Conservation (phyloP, 2,113 vertebrate genomes). For the Dunckerocampus dactyliophorus region DNA sequence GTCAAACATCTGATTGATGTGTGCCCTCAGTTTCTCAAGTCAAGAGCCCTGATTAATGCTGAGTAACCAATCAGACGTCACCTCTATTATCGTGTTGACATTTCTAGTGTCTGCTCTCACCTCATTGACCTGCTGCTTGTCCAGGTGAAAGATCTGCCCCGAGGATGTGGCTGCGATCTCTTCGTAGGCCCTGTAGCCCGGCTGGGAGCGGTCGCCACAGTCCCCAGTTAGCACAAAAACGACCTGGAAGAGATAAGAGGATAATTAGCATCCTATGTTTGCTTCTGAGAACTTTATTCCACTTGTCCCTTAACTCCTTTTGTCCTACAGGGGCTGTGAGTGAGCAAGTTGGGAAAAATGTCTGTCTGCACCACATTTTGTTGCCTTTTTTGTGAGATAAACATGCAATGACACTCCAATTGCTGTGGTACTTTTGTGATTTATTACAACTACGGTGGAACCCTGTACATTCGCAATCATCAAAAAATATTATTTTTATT, state of each 20-base stretch:
- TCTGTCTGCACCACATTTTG: too few relatives aligned
- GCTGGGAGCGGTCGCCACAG: constrained; percentile 89
- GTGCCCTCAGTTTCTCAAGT: background rate
- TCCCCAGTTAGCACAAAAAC: constrained; percentile 93
- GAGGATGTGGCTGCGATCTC: constrained; percentile 89
- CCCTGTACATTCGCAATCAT: too few relatives aligned
- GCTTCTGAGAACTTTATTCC: constrained; percentile 23
- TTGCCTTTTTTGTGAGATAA: too few relatives aligned
- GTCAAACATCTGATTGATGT: background rate
- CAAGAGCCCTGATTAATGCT: background rate
- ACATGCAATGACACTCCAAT: too few relatives aligned
- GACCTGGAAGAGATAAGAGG: constrained; percentile 71
- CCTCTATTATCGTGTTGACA: background rate
- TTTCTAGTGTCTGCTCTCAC: constrained; percentile 63
- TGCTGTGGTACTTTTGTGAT: too few relatives aligned
- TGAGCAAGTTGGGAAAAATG: too few relatives aligned
- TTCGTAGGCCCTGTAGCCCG: constrained; percentile 86
- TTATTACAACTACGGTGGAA: too few relatives aligned
- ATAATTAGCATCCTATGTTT: constrained; percentile 32
- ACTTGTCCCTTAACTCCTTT: constrained; percentile 30
- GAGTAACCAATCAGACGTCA: background rate
- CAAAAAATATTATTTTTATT: too few relatives aligned
- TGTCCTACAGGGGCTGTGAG: constrained; percentile 11
- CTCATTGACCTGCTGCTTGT: constrained; percentile 93
- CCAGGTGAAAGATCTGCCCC: constrained; percentile 92